phyloP scores from a whole-genome alignment of 2,888 invertebrate genomes.

The Agrotis ipsilon region DNA sequence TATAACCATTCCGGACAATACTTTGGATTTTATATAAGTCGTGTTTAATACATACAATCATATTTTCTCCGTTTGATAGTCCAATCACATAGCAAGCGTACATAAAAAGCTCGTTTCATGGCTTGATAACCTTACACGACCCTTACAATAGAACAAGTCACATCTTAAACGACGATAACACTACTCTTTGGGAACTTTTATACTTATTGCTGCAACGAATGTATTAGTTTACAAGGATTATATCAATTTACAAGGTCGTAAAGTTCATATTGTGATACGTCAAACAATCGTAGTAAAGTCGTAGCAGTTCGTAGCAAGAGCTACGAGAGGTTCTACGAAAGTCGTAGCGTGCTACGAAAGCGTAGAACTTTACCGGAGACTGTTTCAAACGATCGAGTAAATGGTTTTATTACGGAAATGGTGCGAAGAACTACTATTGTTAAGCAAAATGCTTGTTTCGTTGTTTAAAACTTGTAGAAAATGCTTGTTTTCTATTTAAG shows the following conservation, averaged over 20 bases:
- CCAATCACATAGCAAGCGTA: slow-evolving; percentile 58
- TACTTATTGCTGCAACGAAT: slow-evolving; percentile 71
- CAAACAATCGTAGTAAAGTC: slow-evolving; percentile 6
- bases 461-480: background rate
- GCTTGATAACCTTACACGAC: slow-evolving; percentile 52
- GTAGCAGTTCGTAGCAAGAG: slow-evolving; percentile 20
- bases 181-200: slow-evolving; percentile 66
- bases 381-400: slow-evolving; percentile 3
- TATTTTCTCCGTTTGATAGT: slow-evolving; percentile 34
- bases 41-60: slow-evolving; percentile 24
- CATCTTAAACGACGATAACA: slow-evolving; percentile 63
- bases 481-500: background rate
- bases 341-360: slow-evolving; percentile 36
- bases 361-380: slow-evolving; percentile 7
- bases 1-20: slow-evolving; percentile 1
- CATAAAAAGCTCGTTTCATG: slow-evolving; percentile 58
- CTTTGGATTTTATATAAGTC: slow-evolving; percentile 13
- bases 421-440: background rate
- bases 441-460: background rate
- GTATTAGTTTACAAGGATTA: slow-evolving; percentile 63
- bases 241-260: slow-evolving; percentile 66
- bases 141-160: slow-evolving; percentile 61
- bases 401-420: slow-evolving; percentile 18
- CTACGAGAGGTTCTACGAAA: slow-evolving; percentile 37
- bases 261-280: slow-evolving; percentile 33